These are phyloP conservation scores for Etheostoma cragini DNA, from an alignment of 2,113 vertebrate species.

Conservation along the genomic window DNA sequence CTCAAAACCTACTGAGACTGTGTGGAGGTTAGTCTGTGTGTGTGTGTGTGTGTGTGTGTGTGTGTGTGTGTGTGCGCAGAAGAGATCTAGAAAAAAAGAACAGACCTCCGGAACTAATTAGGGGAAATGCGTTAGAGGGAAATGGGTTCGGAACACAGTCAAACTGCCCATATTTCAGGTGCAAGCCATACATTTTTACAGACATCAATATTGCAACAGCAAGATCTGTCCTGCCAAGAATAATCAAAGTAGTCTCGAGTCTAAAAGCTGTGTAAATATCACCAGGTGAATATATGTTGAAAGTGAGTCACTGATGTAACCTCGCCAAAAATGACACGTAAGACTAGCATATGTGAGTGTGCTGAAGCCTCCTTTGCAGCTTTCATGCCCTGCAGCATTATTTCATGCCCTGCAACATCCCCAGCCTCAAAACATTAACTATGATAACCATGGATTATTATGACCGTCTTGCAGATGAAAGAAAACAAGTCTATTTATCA, in stretches of 20 bases:
- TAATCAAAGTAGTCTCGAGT: conserved; percentile 49
- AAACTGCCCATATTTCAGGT: conserved; percentile 70
- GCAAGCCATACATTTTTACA: conserved; percentile 56
- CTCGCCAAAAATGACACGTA: conserved; percentile 11
- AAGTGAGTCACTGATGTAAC: conserved; percentile 24
- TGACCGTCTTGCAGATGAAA: not conserved
- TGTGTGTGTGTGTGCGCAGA: conserved; percentile 28
- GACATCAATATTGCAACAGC: conserved; percentile 70
- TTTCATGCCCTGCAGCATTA: not conserved
- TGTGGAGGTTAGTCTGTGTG: conserved; percentile 19
- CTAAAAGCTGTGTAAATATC: conserved; percentile 47
- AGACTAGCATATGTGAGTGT: conserved; percentile 33
- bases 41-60: conserved; percentile 28
- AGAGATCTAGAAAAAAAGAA: conserved; percentile 37
- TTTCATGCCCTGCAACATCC: not conserved
- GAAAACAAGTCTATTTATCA: conserved; percentile 25
- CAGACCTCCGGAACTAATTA: conserved; percentile 78
- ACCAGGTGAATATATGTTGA: conserved; percentile 40
- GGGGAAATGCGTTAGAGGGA: conserved; percentile 63
- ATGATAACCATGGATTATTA: conserved; percentile 15
- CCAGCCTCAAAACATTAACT: conserved; percentile 21
- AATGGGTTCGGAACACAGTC: conserved; percentile 71
- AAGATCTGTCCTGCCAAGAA: conserved; percentile 45
- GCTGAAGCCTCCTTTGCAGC: conserved; percentile 29
- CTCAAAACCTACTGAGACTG: conserved; percentile 41